Conservation (phyloP, 64 coral and sea anemone species). For the Dendronephthya gigantea region DNA sequence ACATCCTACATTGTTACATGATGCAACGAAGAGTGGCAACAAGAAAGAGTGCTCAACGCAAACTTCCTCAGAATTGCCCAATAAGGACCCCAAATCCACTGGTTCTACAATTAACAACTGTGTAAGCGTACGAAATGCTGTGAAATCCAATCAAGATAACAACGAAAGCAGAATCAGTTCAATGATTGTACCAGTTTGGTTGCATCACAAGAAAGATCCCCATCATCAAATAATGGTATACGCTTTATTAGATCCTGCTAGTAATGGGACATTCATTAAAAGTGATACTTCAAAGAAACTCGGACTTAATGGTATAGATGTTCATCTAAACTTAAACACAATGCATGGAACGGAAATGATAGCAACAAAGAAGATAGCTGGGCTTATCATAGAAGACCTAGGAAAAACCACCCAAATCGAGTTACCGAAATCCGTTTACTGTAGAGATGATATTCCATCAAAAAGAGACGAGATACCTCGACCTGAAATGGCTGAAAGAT, state of each 20-base stretch:
- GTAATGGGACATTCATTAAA: slow-evolving; percentile 26
- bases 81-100: neutral
- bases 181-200: neutral
- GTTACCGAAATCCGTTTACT: slow-evolving; percentile 34
- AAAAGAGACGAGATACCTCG: slow-evolving; percentile 54
- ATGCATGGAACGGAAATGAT: slow-evolving; percentile 3
- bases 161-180: neutral
- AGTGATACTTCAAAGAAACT: slow-evolving; percentile 19
- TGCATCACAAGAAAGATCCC: neutral
- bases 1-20: neutral
- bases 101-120: neutral
- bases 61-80: neutral
- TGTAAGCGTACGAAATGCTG: neutral
- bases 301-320: too few relatives aligned
- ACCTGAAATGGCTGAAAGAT: slow-evolving; percentile 31
- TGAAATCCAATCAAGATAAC: neutral
- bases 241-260: neutral
- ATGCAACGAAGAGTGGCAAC: neutral
- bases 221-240: neutral
- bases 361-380: neutral
- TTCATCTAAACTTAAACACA: too few relatives aligned
- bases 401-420: slow-evolving; percentile 22
- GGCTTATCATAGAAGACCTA: neutral
- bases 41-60: neutral
- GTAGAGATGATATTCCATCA: slow-evolving; percentile 38